phyloP scores from a whole-genome alignment of 1,140 invertebrate species.

The Pseudomyrmex sp. region DNA sequence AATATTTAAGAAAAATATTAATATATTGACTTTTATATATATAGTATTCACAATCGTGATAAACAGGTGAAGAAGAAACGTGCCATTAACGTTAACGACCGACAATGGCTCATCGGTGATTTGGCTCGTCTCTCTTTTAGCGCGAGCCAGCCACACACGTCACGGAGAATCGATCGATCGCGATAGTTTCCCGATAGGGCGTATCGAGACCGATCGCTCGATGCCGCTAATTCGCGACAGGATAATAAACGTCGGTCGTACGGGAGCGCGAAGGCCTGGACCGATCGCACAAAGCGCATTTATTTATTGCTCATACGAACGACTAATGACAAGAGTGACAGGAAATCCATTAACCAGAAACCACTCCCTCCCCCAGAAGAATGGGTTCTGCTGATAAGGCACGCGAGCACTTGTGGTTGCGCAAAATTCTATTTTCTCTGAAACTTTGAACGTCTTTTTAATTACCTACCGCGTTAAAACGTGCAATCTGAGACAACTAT shows the following conservation, averaged over 20 bases:
- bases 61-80: constrained; percentile 40
- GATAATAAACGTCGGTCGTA: constrained; percentile 44
- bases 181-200: constrained; percentile 20
- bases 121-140: constrained; percentile 35
- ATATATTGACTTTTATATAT: constrained; percentile 21
- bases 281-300: constrained; percentile 24
- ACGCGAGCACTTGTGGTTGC: constrained; percentile 2
- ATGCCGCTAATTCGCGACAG: constrained; percentile 51
- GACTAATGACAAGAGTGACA: constrained; percentile 44
- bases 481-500: not conserved
- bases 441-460: too few species aligned
- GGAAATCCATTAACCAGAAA: constrained; percentile 51
- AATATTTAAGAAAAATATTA: too few species aligned
- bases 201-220: constrained; percentile 32
- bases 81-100: constrained; percentile 64
- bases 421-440: too few species aligned
- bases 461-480: too few species aligned
- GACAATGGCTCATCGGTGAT: constrained; percentile 44
- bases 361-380: constrained; percentile 1
- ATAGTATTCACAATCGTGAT: not conserved
- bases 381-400: constrained; percentile 29
- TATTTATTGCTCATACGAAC: constrained; percentile 52
- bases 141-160: not conserved
- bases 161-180: constrained; percentile 41
- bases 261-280: constrained; percentile 16